These are phyloP conservation scores for Caranx ignobilis DNA, from an alignment of 2,113 vertebrate genomes.

Conservation along the genomic window DNA sequence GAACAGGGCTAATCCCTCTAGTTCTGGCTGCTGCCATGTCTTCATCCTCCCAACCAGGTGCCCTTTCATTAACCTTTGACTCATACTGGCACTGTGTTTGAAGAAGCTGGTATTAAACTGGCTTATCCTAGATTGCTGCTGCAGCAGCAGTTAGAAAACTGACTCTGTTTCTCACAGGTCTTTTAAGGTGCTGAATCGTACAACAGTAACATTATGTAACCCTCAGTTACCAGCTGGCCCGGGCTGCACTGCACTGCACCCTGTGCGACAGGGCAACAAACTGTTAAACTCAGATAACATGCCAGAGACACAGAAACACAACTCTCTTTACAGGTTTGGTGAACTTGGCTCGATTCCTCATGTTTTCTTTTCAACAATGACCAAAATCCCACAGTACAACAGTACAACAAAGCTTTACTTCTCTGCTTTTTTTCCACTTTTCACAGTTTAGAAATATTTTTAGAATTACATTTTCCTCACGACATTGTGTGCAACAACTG, in stretches of 20 bases:
- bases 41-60: conserved; percentile 85
- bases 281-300: conserved; percentile 16
- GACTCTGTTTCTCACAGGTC: conserved; percentile 80
- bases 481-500: not conserved
- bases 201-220: conserved; percentile 70
- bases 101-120: conserved; percentile 82
- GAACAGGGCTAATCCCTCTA: conserved; percentile 84
- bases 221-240: conserved; percentile 31
- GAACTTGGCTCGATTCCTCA: not conserved
- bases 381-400: not conserved
- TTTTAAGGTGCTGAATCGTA: conserved; percentile 67
- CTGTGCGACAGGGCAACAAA: conserved; percentile 11
- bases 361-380: not conserved
- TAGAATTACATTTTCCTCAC: not conserved
- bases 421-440: too few species aligned
- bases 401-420: not conserved
- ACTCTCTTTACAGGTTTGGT: not conserved
- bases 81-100: conserved; percentile 81
- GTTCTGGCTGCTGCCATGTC: conserved; percentile 81
- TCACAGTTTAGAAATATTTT: not conserved
- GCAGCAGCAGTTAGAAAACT: conserved; percentile 53
- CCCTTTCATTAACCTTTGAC: conserved; percentile 89
- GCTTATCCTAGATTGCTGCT: conserved; percentile 79
- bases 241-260: conserved; percentile 22
- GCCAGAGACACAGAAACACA: not conserved